phyloP scores from a whole-genome alignment of 1,140 invertebrate species.

The Gryon sp. region DNA sequence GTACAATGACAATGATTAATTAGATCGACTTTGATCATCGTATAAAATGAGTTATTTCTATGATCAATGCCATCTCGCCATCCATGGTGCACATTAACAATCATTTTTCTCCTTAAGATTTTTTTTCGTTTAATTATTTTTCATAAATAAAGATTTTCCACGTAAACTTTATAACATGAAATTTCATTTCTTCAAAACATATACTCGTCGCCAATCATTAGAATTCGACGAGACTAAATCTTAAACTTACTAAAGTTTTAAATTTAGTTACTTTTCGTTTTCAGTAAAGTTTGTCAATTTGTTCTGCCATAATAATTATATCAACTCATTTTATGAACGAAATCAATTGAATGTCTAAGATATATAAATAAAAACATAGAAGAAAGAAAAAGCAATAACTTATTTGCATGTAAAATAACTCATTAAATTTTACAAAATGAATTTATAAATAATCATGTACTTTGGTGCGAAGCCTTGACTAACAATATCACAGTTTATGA shows the following conservation, averaged over 20 bases:
- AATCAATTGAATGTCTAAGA: no score
- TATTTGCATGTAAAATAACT: constrained; percentile 19
- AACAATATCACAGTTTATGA: constrained; percentile 15
- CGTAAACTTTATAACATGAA: no score
- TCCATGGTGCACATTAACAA: neutral
- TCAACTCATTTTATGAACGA: no score
- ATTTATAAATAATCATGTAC: constrained; percentile 34
- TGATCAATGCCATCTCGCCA: constrained; percentile 49
- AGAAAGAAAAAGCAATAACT: neutral
- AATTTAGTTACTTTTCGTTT: no score
- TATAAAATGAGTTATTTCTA: constrained; percentile 52
- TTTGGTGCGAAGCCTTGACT: constrained; percentile 35
- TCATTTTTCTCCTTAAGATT: neutral
- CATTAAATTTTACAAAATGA: constrained; percentile 29
- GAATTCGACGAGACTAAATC: no score
- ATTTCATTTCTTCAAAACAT: no score
- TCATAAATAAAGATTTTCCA: no score
- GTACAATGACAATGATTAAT: constrained; percentile 50
- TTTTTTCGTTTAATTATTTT: neutral
- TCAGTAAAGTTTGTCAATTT: no score
- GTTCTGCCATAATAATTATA: no score
- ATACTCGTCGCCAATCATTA: no score
- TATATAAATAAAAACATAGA: no score
- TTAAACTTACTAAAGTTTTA: no score
- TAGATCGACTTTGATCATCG: constrained; percentile 59